Conservation (phyloP, 2,113 vertebrate species). For the Acrocephalus arundinaceus region DNA sequence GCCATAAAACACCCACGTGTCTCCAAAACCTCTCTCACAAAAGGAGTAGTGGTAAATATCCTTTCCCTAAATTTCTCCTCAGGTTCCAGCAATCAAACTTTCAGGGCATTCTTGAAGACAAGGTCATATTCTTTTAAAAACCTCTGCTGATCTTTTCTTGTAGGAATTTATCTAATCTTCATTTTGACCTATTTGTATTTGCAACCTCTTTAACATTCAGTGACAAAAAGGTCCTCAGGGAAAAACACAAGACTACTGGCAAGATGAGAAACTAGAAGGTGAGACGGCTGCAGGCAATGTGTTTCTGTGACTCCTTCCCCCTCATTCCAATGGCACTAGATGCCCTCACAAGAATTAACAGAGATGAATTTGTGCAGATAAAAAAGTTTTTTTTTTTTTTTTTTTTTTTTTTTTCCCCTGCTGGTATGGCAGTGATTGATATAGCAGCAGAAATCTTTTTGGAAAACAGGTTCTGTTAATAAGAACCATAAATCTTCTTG, state of each 20-base stretch:
- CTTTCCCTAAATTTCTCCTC: background rate
- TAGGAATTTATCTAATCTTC: background rate
- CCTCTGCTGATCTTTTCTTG: background rate
- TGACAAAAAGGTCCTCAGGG: background rate
- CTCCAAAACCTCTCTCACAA: background rate
- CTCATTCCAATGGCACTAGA: background rate
- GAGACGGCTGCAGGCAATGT: background rate
- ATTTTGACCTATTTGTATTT: background rate
- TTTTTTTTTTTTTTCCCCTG: background rate
- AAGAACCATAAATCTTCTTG: conserved; percentile 31
- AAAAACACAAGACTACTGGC: background rate
- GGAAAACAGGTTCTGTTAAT: background rate
- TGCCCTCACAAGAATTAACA: background rate
- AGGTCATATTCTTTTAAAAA: background rate
- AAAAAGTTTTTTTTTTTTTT: background rate
- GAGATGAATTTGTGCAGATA: background rate
- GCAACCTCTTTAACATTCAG: background rate
- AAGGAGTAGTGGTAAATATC: background rate
- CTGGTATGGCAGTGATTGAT: background rate
- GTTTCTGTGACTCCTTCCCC: background rate
- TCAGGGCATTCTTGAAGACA: background rate
- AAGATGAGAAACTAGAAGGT: background rate
- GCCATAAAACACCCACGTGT: background rate
- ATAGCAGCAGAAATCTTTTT: background rate
- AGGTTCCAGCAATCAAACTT: background rate